Base-by-base conservation (phyloP, 2,113 vertebrate genomes). In the Xiphophorus hellerii region DNA sequence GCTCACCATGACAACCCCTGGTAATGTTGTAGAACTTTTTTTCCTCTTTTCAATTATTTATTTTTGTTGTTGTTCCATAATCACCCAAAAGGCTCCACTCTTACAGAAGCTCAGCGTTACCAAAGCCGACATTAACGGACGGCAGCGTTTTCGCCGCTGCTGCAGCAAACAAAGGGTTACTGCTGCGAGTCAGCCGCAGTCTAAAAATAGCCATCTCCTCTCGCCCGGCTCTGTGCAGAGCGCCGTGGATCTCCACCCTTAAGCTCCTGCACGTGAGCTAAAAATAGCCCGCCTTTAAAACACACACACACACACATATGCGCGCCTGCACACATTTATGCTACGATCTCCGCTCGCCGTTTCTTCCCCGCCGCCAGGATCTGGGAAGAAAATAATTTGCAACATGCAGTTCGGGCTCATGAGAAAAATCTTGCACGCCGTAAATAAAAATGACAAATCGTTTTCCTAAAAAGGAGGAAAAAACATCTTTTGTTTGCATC, bases 121-220 rank as follows among this genome's bases (percentile, higher is more conserved):
- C 3, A 64, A 86, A 68, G 25, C 63, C 72, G 73, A 51, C 1
- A 6, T 0, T 51, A 67, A 75, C 67, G 63, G 82, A 78, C 80
- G 74, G 67, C 87, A 77, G 39, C 35, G 22, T 44, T 29, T 67
- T 69, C 20, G 75, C 80, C 71, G 77, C 81, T 76, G 88, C 84
- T 7, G 77, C 83, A 76, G 91, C 87, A 87, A 81, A 82, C 85
- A 84, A 92, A 88, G 89, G 91, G 92, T 94, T 91, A 94, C 84
- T 62, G 25, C 1, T 58, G 25, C 1, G 83, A 94, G 91, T 90
- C 91, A 88, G 88, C 90, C 81, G 90, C 89, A 84, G 86, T 90
- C 93, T 95, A 95, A 93, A 93, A 94, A 95, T 95, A 95, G 88
- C 73, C 63, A 61, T 66, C 81, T 77, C 90, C 87, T 84, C 86